Evolutionary conservation across 2,888 invertebrate genomes (phyloP), one percentile per base, ranked within the genome.

Genomic region (Cylloceria caligata): DNA sequence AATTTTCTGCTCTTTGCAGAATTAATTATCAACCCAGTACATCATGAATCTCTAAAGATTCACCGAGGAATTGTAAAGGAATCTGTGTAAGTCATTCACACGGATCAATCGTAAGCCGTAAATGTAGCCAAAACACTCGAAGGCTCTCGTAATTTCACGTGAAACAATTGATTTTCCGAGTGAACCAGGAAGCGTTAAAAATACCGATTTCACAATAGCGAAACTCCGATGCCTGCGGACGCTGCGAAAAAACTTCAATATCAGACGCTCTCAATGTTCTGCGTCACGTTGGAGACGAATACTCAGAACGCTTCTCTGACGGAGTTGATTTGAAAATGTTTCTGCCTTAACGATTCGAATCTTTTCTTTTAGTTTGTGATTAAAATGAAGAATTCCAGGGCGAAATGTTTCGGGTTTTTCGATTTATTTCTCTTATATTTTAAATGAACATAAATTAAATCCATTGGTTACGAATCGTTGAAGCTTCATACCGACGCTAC

Each of bases 181-280:
- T 39, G 16, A 69, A 39, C n/a, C 57, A 60, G 81, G 62, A 76
- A 81, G 68, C 67, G n/a, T 39, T 52, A 9, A n/a, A 47, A 69
- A 78, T 49, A 69, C 49, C 65, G 49, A 81, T 81, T 60, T 65
- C 21, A 36, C 76, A 34, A 72, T 65, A 30, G 60, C 42, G 55
- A 72, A 81, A 78, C 64, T 60, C 16, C 19, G 27, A 16, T n/a
- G 34, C 11, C 19, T 52, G 77, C 69, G 1, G 24, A 69, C 73
- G 62, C 74, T 19, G 71, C 78, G 24, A 42, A 77, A 82, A 81
- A 65, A 72, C 27, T 5, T 11, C 45, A 65, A 49, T 19, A 27
- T 34, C 11, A 13, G 39, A 55, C 7, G 3, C 9, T 16, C 2
- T 55, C 36, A 9, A 42, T 30, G 16, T 27, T 19, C 6, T 34